Evolutionary conservation across 2,113 vertebrate species (phyloP).

Genomic region (Prunella himalayana): DNA sequence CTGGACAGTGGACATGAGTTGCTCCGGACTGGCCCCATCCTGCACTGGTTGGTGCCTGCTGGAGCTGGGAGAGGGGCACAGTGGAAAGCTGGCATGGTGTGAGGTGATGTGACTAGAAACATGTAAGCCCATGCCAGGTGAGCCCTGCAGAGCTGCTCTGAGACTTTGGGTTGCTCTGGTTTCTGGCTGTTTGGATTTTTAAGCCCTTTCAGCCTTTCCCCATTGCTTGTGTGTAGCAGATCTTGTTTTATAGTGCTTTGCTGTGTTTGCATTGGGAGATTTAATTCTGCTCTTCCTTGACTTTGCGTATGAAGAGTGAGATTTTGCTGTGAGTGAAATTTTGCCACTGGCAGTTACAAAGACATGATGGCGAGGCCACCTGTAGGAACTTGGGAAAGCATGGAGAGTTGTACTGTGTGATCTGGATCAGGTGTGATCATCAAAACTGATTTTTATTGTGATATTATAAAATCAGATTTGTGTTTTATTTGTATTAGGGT

Average conservation of each 20-base stretch:
- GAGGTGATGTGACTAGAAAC: background rate
- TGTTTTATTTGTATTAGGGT: background rate
- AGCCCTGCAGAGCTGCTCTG: background rate
- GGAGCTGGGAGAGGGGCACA: background rate
- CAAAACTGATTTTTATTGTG: background rate
- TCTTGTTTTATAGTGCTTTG: background rate
- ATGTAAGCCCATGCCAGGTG: background rate
- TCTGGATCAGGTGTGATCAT: background rate
- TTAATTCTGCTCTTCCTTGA: background rate
- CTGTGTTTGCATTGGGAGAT: background rate
- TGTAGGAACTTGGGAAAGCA: background rate
- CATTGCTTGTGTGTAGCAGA: background rate
- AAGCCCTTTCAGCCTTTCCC: background rate
- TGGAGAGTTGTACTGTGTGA: accelerated
- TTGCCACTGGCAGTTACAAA: background rate
- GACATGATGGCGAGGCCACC: accelerated
- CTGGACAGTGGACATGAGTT: background rate
- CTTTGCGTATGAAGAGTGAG: background rate
- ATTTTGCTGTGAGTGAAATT: background rate
- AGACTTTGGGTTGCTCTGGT: background rate
- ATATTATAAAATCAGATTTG: background rate
- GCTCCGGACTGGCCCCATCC: background rate
- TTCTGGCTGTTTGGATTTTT: background rate
- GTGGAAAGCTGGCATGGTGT: background rate
- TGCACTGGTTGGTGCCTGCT: accelerated